Base-by-base conservation (phyloP, 2,888 invertebrate genomes). In the Sesia apiformis region DNA sequence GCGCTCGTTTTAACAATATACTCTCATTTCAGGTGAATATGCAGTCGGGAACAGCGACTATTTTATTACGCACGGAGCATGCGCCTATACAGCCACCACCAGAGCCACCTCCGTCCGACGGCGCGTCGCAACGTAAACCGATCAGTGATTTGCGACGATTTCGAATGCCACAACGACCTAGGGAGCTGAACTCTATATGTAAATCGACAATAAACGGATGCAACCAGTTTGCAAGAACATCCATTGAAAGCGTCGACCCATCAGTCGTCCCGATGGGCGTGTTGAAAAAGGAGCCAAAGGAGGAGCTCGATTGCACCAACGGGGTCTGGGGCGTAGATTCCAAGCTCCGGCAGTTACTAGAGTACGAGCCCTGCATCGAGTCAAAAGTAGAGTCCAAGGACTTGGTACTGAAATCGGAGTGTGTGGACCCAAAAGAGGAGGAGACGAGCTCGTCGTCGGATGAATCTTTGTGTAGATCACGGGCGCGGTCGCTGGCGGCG, bases 401-500 rank as follows among this genome's bases (percentile, higher is more conserved):
- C 7, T 51, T 3, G 1, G 49, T n/a, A 49, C 49, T 42, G 5
- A 23, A 38, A 51, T 38, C 51, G 3, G 58, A 60, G 52, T 23
- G 23, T 23, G 23, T 23, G 23, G 23, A 23, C 23, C 52, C 52
- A 41, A 53, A 56, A 52, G 5, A 54, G 41, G 58, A 60, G 55
- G 40, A 51, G 40, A 56, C 58, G 51, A 52, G 50, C 57, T 52
- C 52, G 41, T 41, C 38, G 58, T 52, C 57, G 60, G 56, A 55
- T 6, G 58, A 55, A 46, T 63, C 57, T 51, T 54, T 57, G 52
- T 57, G 52, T 42, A 39, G 53, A 75, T 69, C 72, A 81, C 62
- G 87, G 86, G 60, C 85, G 84, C 51, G 84, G 80, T 55, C 76
- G 69, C 72, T 82, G 63, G 87, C 88, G 60, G 86, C 84, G 51